Conservation (phyloP, 2,797 vertebrate species). For the Acridotheres tristis region DNA sequence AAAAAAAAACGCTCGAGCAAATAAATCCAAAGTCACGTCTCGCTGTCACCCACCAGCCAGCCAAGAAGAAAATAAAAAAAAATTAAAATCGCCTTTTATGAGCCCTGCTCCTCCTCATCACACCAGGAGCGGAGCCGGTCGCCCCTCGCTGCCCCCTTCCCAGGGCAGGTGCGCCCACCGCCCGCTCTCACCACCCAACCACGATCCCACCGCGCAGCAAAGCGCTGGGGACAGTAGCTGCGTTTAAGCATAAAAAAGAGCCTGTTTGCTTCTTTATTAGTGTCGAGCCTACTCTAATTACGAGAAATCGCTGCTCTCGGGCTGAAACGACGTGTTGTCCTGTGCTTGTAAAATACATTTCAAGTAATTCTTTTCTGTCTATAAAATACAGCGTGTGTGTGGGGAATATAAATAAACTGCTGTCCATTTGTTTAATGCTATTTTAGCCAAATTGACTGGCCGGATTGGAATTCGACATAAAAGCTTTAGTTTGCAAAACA, state of each 20-base stretch:
- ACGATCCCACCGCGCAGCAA: not conserved
- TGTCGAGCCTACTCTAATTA: conserved; percentile 29
- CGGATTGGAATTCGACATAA: conserved; percentile 64
- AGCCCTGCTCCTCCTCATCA: not conserved
- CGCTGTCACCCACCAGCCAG: not conserved
- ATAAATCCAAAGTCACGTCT: not conserved
- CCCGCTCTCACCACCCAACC: not conserved
- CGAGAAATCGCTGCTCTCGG: conserved; percentile 40
- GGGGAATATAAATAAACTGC: conserved; percentile 19
- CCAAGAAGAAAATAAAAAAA: not conserved
- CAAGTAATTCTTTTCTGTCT: conserved; percentile 28
- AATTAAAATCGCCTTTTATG: not conserved
- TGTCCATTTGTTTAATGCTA: conserved; percentile 66
- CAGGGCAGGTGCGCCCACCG: not conserved
- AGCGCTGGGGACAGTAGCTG: conserved; percentile 3
- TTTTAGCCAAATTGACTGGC: conserved; percentile 69
- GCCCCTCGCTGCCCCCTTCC: not conserved
- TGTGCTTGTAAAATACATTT: conserved; percentile 49
- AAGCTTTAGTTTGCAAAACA: conserved; percentile 64
- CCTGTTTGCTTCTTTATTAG: conserved; percentile 53
- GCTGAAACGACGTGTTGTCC: conserved; percentile 46
- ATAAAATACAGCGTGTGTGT: not conserved
- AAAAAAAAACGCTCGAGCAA: not conserved
- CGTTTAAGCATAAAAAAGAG: not conserved
- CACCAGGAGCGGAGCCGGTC: not conserved